Conservation (phyloP, 2,797 vertebrate genomes). For the Pipistrellus pygmaeus region DNA sequence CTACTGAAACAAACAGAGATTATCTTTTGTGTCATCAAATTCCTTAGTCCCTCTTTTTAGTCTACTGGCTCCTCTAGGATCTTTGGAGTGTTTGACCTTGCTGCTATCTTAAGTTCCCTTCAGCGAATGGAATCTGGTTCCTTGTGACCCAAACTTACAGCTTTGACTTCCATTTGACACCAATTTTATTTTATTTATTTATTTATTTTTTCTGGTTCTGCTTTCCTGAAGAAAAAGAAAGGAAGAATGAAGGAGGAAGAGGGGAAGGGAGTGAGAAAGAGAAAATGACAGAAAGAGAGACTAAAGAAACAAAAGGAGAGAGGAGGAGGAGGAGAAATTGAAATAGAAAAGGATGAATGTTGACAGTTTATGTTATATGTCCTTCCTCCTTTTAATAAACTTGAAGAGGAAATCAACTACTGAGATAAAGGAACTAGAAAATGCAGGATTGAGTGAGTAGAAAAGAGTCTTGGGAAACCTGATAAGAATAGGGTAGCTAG, state of each 20-base stretch:
- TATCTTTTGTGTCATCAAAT: not conserved
- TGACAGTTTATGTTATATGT: not conserved
- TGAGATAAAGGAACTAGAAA: not conserved
- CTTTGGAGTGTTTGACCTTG: not conserved
- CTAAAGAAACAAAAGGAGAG: not conserved
- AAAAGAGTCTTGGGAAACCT: not conserved
- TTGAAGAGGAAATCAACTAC: not conserved
- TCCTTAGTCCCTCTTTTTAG: not conserved
- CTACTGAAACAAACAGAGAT: not conserved
- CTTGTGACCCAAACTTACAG: not conserved
- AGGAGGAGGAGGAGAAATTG: not conserved
- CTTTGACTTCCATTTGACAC: not conserved
- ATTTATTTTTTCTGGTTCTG: not conserved
- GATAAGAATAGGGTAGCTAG: no score
- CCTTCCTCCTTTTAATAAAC: not conserved
- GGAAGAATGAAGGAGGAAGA: not conserved
- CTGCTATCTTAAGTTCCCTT: not conserved
- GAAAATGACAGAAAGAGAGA: not conserved
- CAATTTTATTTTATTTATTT: not conserved
- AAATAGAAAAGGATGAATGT: not conserved
- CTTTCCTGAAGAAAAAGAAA: not conserved
- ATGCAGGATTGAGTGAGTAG: not conserved
- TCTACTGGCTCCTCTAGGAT: not conserved
- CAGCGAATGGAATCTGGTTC: not conserved
- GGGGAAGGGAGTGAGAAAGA: no score